A percentile compares a stretch with the other conserved stretches of the same genome.
phyloP scores from a whole-genome alignment of 2,797 vertebrate genomes.

The Cuniculus paca region DNA sequence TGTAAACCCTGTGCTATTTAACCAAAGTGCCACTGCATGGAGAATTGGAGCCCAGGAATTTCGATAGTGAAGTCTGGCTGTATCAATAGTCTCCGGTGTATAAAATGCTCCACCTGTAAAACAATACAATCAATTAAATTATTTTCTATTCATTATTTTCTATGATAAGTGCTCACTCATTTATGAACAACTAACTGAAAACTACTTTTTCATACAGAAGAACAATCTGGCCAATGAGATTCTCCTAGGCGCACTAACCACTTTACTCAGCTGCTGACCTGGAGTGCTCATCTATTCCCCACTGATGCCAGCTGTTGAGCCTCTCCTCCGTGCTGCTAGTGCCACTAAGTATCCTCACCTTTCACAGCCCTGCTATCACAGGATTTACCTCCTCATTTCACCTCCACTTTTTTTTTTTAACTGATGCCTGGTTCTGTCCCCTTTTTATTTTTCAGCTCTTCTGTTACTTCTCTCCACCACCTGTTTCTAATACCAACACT shows the following conservation, averaged over 20 bases:
- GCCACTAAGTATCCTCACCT: not conserved
- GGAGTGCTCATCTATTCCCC: not conserved
- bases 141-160: not conserved
- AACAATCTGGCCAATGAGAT: not conserved
- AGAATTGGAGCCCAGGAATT: slow-evolving; percentile 97
- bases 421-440: too few relatives aligned
- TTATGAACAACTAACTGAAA: slow-evolving; percentile 45
- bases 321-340: not conserved
- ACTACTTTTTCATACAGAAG: not conserved
- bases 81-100: slow-evolving; percentile 99
- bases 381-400: not conserved
- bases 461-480: not conserved
- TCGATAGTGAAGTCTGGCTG: slow-evolving; percentile 97
- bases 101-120: slow-evolving; percentile 97
- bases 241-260: not conserved
- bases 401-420: slow-evolving; percentile 27
- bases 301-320: not conserved
- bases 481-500: not conserved
- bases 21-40: slow-evolving; percentile 97
- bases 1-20: slow-evolving; percentile 95
- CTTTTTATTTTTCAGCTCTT: not conserved
- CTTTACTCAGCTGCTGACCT: not conserved
- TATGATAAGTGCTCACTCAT: slow-evolving; percentile 2
- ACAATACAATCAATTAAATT: slow-evolving; percentile 57
- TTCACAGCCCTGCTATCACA: not conserved